Evolutionary conservation across 2,113 vertebrate genomes (phyloP).

Genomic region (Cynoglossus semilaevis): DNA sequence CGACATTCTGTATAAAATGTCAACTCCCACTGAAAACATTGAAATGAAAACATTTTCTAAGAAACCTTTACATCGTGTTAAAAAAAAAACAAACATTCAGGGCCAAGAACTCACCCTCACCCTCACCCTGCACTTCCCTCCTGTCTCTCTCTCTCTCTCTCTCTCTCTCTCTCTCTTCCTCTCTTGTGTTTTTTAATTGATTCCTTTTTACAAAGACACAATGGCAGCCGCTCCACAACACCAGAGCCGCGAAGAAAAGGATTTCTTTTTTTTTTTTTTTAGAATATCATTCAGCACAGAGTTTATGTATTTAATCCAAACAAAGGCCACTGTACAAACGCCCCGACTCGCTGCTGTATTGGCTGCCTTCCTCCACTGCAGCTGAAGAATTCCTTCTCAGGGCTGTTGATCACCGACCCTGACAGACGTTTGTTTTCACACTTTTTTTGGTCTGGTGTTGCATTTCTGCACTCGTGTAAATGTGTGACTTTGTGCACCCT

Average conservation of each 20-base stretch:
- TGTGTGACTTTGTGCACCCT: slow-evolving; percentile 32
- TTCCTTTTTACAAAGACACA: slow-evolving; percentile 23
- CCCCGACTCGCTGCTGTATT: slow-evolving; percentile 14
- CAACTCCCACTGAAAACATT: background rate
- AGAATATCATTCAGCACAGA: background rate
- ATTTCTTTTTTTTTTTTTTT: background rate
- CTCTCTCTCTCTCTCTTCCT: background rate
- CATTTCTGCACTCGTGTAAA: slow-evolving; percentile 7
- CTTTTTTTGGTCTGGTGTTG: slow-evolving; percentile 29
- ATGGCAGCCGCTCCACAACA: slow-evolving; percentile 4
- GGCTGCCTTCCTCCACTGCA: slow-evolving; percentile 4
- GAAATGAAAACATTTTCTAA: slow-evolving; percentile 36
- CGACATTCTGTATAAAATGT: background rate
- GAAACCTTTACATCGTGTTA: slow-evolving; percentile 52
- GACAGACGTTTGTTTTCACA: slow-evolving; percentile 46
- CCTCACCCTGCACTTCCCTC: too few species aligned
- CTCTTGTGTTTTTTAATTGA: slow-evolving; percentile 5
- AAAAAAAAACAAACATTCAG: too few species aligned
- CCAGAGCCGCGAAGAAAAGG: slow-evolving; percentile 13
- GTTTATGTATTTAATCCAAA: slow-evolving; percentile 25
- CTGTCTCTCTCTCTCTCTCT: background rate
- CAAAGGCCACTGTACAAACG: slow-evolving; percentile 23
- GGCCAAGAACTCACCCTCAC: background rate
- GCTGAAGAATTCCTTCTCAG: slow-evolving; percentile 24
- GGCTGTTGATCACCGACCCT: slow-evolving; percentile 3